phyloP scores from a whole-genome alignment of 1,140 invertebrate genomes.

The Globodera ellingtonae region DNA sequence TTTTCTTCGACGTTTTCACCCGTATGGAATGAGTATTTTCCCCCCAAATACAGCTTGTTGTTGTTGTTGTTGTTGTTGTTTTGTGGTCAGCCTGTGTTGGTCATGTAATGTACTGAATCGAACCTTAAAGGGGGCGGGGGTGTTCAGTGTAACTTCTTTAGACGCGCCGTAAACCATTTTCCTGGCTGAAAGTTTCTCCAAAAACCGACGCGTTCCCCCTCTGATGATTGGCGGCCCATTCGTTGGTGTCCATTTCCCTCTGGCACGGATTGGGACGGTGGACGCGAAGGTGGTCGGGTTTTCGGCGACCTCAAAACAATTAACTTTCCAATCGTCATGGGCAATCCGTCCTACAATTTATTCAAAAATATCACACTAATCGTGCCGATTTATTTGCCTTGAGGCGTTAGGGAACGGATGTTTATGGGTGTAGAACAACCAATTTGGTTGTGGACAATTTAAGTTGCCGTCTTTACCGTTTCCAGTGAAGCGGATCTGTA shows the following conservation, averaged over 20 bases:
- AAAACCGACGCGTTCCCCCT: not conserved
- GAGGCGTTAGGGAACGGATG: no score
- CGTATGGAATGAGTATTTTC: not conserved
- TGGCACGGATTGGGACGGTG: not conserved
- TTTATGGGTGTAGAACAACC: no score
- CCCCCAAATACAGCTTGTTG: no score
- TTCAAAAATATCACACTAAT: not conserved
- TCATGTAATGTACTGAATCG: conserved; percentile 38
- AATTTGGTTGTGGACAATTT: no score
- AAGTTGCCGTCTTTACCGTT: not conserved
- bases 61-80: not conserved
- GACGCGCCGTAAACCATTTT: conserved; percentile 12
- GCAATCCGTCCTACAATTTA: not conserved
- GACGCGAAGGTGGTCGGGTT: not conserved
- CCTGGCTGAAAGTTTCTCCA: conserved; percentile 43
- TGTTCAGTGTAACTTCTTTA: not conserved
- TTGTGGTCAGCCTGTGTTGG: conserved; percentile 28
- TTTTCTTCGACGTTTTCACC: not conserved
- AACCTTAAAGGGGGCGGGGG: conserved; percentile 14
- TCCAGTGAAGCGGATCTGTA: not conserved
- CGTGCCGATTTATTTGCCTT: no score
- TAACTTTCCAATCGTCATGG: not conserved
- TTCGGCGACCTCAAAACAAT: not conserved
- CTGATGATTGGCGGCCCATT: not conserved
- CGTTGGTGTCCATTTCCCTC: conserved; percentile 5